Percentiles rank a stretch among this genome's conserved stretches.
phyloP scores from a whole-genome alignment of 2,797 vertebrate species.

The Tiaroga cobitis region DNA sequence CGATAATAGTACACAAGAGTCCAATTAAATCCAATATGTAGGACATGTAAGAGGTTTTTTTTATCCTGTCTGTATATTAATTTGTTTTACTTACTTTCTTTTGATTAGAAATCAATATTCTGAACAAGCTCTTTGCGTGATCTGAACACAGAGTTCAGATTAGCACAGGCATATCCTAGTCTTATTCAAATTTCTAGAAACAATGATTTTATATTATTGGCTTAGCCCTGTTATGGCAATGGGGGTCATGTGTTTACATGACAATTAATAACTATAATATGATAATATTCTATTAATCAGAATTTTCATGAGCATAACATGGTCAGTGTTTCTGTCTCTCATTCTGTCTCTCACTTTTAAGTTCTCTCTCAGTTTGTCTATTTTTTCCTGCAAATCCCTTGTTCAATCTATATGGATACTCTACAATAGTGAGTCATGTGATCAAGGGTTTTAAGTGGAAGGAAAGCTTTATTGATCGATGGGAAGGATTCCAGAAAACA shows the following conservation, averaged over 20 bases:
- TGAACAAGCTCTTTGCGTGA: background rate
- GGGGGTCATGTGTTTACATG: background rate
- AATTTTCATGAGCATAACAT: background rate
- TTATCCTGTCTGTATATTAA: background rate
- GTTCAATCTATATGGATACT: conserved; percentile 45
- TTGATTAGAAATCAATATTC: background rate
- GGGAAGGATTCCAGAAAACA: conserved; percentile 59
- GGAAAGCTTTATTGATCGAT: conserved; percentile 62
- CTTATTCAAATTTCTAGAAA: background rate
- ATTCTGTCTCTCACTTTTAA: background rate
- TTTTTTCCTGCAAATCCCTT: conserved; percentile 34
- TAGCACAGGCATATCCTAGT: background rate
- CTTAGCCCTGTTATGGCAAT: background rate
- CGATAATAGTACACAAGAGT: background rate
- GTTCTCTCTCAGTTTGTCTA: conserved; percentile 1
- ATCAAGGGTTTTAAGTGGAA: conserved; percentile 48
- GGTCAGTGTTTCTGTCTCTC: background rate
- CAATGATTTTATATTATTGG: background rate
- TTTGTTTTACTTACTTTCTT: background rate
- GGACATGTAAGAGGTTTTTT: too few relatives aligned
- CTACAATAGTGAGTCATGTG: conserved; percentile 53
- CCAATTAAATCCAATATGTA: background rate
- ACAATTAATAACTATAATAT: background rate
- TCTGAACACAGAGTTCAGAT: background rate
- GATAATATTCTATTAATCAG: background rate